Percentiles rank a stretch among this genome's conserved stretches.
These are phyloP conservation scores for Pegoplata infirma DNA, from an alignment of 2,888 invertebrate genomes.

Conservation along the genomic window DNA sequence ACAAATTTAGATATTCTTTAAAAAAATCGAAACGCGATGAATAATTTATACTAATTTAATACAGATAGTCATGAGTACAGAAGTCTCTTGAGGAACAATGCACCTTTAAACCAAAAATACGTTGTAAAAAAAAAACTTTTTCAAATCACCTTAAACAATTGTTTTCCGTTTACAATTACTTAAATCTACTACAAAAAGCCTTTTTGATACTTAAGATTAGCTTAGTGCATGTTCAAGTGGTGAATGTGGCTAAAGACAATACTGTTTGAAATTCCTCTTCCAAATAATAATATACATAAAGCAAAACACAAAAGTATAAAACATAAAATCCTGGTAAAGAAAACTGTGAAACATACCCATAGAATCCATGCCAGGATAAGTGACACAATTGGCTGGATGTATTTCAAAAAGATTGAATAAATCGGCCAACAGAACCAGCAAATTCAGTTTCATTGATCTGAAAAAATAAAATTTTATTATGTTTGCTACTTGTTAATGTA, in stretches of 20 bases:
- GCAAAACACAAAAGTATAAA: conserved; percentile 7
- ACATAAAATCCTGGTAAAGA: not conserved
- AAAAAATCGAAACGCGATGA: not conserved
- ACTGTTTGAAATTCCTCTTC: conserved; percentile 12
- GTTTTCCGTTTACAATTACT: no score
- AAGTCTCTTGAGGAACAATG: no score
- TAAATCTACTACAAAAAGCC: conserved; percentile 17
- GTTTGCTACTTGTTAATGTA: no score
- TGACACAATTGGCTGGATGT: conserved; percentile 92
- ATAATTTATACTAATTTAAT: not conserved
- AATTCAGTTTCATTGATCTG: conserved; percentile 94
- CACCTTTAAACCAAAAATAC: no score
- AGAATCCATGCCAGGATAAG: conserved; percentile 86
- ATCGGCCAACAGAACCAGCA: conserved; percentile 94
- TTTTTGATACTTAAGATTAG: conserved; percentile 9
- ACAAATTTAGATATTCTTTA: conserved; percentile 13
- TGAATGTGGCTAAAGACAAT: conserved; percentile 12
- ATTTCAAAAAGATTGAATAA: conserved; percentile 96
- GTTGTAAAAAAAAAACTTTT: not conserved
- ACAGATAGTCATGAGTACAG: not conserved
- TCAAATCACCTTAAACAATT: no score
- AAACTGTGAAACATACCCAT: conserved; percentile 73
- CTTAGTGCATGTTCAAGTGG: conserved; percentile 15
- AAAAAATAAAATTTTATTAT: not conserved
- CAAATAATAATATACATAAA: conserved; percentile 16